These are phyloP conservation scores for Seira ritae DNA, from an alignment of 2,888 invertebrate genomes.

Conservation along the genomic window DNA sequence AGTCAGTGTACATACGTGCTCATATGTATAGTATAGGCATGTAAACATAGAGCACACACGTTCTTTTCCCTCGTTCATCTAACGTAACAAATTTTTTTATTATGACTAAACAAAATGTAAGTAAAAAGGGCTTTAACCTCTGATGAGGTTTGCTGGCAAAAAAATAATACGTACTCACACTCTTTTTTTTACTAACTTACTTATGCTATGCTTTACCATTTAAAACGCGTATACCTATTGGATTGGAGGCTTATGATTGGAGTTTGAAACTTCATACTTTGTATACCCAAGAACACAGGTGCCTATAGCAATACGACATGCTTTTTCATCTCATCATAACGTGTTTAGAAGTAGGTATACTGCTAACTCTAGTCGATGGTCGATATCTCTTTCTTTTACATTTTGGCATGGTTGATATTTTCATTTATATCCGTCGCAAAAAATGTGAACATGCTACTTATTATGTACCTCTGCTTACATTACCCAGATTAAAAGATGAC, in stretches of 20 bases:
- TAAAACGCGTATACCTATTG: not conserved
- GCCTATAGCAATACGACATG: not conserved
- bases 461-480: not conserved
- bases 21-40: slow-evolving; percentile 7
- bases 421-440: too few relatives aligned
- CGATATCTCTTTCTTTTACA: too few relatives aligned
- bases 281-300: not conserved
- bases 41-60: not conserved
- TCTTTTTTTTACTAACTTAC: not conserved
- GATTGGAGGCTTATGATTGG: too few relatives aligned
- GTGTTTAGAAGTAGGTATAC: not conserved
- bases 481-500: slow-evolving; percentile 2
- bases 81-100: slow-evolving; percentile 40
- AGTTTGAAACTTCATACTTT: too few relatives aligned
- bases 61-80: not conserved
- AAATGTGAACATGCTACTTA: too few relatives aligned
- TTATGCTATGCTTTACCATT: not conserved
- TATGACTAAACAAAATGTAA: slow-evolving; percentile 60
- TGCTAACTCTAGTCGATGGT: too few relatives aligned
- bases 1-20: slow-evolving; percentile 23
- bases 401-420: too few relatives aligned
- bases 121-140: slow-evolving; percentile 66
- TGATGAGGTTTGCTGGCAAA: slow-evolving; percentile 47
- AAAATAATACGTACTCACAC: slow-evolving; percentile 19
- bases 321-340: too few relatives aligned